Percentiles rank a stretch among this genome's conserved stretches.
Conservation (phyloP, 2,113 vertebrate species). For the Axis porcinus region DNA sequence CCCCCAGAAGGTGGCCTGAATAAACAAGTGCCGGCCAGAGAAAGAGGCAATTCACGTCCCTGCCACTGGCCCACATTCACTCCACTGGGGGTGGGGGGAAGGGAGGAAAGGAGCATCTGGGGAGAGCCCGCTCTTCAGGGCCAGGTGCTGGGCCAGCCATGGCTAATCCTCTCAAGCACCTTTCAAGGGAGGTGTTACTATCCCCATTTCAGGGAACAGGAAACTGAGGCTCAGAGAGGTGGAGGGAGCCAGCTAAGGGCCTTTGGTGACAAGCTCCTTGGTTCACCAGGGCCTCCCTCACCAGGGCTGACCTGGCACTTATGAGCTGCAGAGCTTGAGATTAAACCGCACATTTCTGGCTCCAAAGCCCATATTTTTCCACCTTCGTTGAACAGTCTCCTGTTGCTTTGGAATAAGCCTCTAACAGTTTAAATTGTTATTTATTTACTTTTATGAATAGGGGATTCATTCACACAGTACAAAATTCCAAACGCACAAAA, state of each 20-base stretch:
- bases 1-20: background rate
- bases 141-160: background rate
- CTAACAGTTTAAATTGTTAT: constrained; percentile 42
- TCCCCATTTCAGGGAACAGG: background rate
- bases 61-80: background rate
- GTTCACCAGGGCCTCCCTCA: background rate
- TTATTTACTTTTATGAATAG: constrained; percentile 66
- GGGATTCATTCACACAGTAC: constrained; percentile 55
- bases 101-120: background rate
- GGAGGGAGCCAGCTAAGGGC: background rate
- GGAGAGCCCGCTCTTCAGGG: background rate
- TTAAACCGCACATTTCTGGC: background rate
- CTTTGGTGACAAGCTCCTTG: background rate
- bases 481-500: constrained; percentile 49
- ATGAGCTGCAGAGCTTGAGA: background rate
- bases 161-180: background rate
- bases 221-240: background rate
- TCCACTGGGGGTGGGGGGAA: background rate
- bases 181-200: background rate
- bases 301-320: background rate
- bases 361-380: constrained; percentile 30
- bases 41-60: constrained; percentile 9
- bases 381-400: constrained; percentile 14
- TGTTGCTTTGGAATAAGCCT: constrained; percentile 33
- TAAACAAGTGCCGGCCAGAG: constrained; percentile 11